These are phyloP conservation scores for Drosophila miranda DNA, from an alignment of 1,140 invertebrate species.

Conservation along the genomic window DNA sequence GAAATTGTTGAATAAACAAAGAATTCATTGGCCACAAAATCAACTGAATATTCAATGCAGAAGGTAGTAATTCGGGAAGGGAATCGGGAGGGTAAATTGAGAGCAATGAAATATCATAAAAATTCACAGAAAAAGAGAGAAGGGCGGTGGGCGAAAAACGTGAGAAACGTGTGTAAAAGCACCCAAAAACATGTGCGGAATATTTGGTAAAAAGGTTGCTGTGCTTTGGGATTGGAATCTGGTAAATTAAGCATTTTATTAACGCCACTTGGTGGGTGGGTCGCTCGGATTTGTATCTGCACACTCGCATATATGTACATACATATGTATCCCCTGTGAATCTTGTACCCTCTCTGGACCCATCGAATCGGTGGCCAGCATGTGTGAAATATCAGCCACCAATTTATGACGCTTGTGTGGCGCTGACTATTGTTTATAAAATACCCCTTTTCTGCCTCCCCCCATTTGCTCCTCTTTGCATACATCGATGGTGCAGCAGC, in stretches of 20 bases:
- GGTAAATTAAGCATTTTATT: conserved; percentile 79
- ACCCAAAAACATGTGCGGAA: conserved; percentile 1
- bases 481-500: conserved; percentile 17
- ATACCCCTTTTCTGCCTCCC: conserved; percentile 25
- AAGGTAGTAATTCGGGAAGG: neutral
- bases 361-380: conserved; percentile 40
- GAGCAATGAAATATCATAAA: conserved; percentile 60
- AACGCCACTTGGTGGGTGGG: conserved; percentile 40
- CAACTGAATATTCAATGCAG: conserved; percentile 8
- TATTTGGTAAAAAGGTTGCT: conserved; percentile 35
- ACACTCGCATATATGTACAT: conserved; percentile 17
- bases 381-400: conserved; percentile 73
- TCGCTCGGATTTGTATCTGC: neutral
- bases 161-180: conserved; percentile 2
- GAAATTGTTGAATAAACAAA: conserved; percentile 23
- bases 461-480: neutral
- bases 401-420: conserved; percentile 74
- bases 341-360: neutral
- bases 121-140: conserved; percentile 42
- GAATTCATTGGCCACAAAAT: conserved; percentile 2
- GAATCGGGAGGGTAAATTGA: conserved; percentile 1
- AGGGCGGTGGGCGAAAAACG: conserved; percentile 5
- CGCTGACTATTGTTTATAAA: conserved; percentile 66
- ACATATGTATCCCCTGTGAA: neutral
- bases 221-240: conserved; percentile 19